Base-by-base conservation (phyloP, 2,888 invertebrate genomes). In the Sphaerophoria taeniata region DNA sequence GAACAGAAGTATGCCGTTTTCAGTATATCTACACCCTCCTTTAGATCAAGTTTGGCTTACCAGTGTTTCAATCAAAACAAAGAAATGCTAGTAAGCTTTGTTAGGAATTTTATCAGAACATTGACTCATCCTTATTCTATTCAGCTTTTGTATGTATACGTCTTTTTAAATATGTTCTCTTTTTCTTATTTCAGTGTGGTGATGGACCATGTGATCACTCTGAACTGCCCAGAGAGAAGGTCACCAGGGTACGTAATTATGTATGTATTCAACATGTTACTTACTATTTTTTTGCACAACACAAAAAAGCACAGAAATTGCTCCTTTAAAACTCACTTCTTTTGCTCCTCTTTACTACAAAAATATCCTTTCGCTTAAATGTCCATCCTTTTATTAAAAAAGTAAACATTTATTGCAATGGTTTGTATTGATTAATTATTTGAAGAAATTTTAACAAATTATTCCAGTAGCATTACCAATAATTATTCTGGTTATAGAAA, bases 201-300 rank as follows among this genome's bases (percentile, higher is more conserved):
- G 92, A 92, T 88, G 92, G 91, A 43, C 92, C 92, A 34, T 92
- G 92, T 80, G 92, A 92, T 83, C 90, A 92, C 85, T 89, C 89
- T 47, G 92, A 92, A 87, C 88, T 91, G 87, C 91, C 92, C 7
- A 90, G 90, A 67, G 92, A 92, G 76, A 91, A 92, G 87, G 91
- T 92, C 49, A 88, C 91, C 53, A 88, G 92, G 89, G 92, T 92
- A 88, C 89, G 91, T 89, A 80, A 47, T 39, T 74, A 71, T 79
- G 87, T 83, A 87, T 87, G 83, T 87, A 87, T 87, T 84, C 65
- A 84, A 80, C 56, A 70, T 82, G 81, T 85, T 81, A 73, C 69
- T 55, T 65, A 47, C 67, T 69, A 72, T 72, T 84, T 47, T 69
- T 65, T 75, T 84, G 80, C 72, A 81, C 67, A 63, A 69, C 36